Evolutionary conservation across 37 sponge, comb jelly and placozoan species (phyloP).

Genomic region (Agelas oroides): DNA sequence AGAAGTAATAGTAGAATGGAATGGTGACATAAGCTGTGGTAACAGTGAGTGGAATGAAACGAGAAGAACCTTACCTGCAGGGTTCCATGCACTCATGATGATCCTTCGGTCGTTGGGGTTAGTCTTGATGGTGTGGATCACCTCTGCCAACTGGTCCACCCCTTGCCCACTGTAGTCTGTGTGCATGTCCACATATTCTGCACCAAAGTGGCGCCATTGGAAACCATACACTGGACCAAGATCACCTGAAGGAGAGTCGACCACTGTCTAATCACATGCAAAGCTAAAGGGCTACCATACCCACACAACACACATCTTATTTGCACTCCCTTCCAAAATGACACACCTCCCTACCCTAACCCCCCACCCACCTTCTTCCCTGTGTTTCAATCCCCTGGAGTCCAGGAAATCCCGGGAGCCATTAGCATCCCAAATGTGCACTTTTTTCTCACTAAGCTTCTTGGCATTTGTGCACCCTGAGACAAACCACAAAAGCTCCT

Average conservation of each 20-base stretch:
- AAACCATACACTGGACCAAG: conserved; percentile 98
- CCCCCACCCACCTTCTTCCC: conserved; percentile 87
- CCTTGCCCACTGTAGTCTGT: conserved; percentile 92
- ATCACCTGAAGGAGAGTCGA: conserved; percentile 62
- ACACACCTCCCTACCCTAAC: background rate
- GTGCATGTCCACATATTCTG: conserved; percentile 93
- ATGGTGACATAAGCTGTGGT: no score
- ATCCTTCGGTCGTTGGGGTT: conserved; percentile 94
- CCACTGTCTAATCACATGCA: no score
- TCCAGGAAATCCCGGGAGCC: conserved; percentile 91
- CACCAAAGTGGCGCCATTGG: conserved; percentile 99
- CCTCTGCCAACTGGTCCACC: conserved; percentile 94
- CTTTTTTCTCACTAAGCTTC: conserved; percentile 78
- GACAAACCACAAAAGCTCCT: conserved; percentile 97
- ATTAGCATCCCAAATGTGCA: conserved; percentile 98
- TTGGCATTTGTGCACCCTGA: conserved; percentile 88
- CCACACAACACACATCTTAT: background rate
- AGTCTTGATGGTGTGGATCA: conserved; percentile 92
- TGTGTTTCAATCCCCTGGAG: conserved; percentile 66
- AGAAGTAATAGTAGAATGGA: background rate
- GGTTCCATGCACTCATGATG: conserved; percentile 98
- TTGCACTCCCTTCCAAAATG: background rate
- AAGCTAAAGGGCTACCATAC: no score
- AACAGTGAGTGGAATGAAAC: background rate
- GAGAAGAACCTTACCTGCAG: conserved; percentile 59